Evolutionary conservation across 2,113 vertebrate genomes (phyloP).

Genomic region (Axis porcinus): DNA sequence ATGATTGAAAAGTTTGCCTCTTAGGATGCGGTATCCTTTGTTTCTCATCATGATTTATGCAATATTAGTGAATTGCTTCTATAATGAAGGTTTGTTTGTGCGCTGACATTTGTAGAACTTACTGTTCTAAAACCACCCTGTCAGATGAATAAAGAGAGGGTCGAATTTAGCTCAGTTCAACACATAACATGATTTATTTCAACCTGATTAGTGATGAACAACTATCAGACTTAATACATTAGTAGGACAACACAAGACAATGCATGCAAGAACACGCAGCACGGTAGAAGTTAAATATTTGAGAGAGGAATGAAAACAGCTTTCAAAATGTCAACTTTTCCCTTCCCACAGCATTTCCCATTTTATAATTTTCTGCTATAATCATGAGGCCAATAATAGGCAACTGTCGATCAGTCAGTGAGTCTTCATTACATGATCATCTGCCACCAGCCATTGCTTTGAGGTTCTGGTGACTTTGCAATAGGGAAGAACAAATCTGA

Average conservation of each 20-base stretch:
- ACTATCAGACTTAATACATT: neutral
- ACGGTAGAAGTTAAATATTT: neutral
- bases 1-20: constrained; percentile 52
- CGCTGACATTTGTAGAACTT: constrained; percentile 61
- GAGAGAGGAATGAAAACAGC: neutral
- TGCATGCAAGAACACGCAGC: neutral
- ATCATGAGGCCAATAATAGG: neutral
- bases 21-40: neutral
- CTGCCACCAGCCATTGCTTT: too few species aligned
- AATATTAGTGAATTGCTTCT: constrained; percentile 66
- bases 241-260: neutral
- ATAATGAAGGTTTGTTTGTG: constrained; percentile 70
- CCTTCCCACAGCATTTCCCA: neutral
- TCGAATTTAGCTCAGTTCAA: constrained; percentile 23
- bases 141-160: constrained; percentile 25
- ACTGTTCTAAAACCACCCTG: constrained; percentile 59
- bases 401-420: neutral
- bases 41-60: constrained; percentile 50
- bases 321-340: neutral
- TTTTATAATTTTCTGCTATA: neutral
- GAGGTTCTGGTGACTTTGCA: neutral
- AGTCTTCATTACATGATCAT: neutral
- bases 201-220: constrained; percentile 27
- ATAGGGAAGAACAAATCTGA: neutral
- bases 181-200: neutral